phyloP scores from a whole-genome alignment of 2,113 vertebrate species.

The Eulemur rufifrons region DNA sequence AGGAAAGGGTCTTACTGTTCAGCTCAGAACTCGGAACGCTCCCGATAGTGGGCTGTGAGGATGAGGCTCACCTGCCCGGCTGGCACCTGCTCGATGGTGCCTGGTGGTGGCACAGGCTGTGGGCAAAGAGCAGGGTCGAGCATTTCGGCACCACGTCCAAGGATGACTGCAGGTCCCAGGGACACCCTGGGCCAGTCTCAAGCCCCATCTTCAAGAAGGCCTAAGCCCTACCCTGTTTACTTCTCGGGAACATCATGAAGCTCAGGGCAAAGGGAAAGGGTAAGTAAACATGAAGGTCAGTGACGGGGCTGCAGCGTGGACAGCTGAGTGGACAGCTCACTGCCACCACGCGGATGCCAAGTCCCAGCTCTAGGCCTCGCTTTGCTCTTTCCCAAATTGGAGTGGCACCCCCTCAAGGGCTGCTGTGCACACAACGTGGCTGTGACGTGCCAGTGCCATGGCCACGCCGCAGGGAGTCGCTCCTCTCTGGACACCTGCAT shows the following conservation, averaged over 20 bases:
- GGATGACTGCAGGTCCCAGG: not conserved
- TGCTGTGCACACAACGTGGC: fast-evolving
- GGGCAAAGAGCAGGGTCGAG: not conserved
- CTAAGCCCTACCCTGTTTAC: not conserved
- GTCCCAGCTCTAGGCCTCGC: not conserved
- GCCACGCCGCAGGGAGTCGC: fast-evolving
- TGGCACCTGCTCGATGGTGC: not conserved
- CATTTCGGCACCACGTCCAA: fast-evolving
- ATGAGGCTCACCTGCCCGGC: not conserved
- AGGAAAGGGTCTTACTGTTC: not conserved
- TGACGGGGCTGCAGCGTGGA: not conserved
- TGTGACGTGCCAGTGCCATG: fast-evolving
- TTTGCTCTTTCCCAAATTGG: too few relatives aligned
- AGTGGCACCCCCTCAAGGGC: too few relatives aligned
- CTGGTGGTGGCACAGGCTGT: fast-evolving
- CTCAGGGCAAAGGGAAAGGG: not conserved
- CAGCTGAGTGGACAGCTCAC: not conserved
- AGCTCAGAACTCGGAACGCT: not conserved
- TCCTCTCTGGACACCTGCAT: too few relatives aligned
- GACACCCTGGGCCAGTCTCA: not conserved
- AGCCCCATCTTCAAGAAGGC: not conserved
- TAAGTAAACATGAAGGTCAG: too few relatives aligned
- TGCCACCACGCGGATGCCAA: not conserved
- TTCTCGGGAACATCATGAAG: not conserved
- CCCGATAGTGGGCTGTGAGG: fast-evolving